Base-by-base conservation (phyloP, 2,113 vertebrate genomes). In the Melanerpes aurifrons region DNA sequence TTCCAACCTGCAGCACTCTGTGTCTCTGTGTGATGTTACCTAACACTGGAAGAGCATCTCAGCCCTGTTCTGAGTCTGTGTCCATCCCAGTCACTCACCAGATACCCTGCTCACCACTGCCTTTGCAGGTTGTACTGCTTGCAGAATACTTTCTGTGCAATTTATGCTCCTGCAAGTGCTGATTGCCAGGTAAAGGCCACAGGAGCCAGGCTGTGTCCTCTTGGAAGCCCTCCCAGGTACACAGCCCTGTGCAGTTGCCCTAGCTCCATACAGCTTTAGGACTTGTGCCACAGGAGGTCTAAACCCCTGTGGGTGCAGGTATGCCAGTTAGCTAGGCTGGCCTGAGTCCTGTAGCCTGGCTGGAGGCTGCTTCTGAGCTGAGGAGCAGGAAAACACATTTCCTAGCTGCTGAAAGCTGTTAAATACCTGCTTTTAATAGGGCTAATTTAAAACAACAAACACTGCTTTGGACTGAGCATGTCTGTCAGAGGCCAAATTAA, bases 371-470 rank as follows among this genome's bases (percentile, higher is more conserved):
- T 70, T 73, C 83, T 90, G 72, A 92, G 62, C 59, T 64, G 35
- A 32, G 53, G 28, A 91, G 73, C n/a, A 90, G 85, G 82, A 93
- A 90, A 91, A 74, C 19, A 22, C 74, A 81, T 68, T 94, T 94
- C 0, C 0, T 71, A 78, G 87, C 76, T 90, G 90, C 73, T 91
- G 93, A 94, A 95, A 96, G 85, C 90, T 88, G 47, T 35, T 92
- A 90, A 96, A 94, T 92, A 94, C 82, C 87, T 92, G 75, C 75
- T 86, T 94, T 88, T 91, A 93, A 93, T 91, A 95, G 75, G 64
- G 66, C 82, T 87, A 85, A 95, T 94, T 94, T 92, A 74, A 91
- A 87, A 37, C 48, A 93, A 82, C 87, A 93, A 89, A 90, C 82
- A 69, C 76, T 73, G 87, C 59, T 91, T 89, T 77, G 85, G 85